phyloP scores from a whole-genome alignment of 2,797 vertebrate species.

The Darevskia mixta region DNA sequence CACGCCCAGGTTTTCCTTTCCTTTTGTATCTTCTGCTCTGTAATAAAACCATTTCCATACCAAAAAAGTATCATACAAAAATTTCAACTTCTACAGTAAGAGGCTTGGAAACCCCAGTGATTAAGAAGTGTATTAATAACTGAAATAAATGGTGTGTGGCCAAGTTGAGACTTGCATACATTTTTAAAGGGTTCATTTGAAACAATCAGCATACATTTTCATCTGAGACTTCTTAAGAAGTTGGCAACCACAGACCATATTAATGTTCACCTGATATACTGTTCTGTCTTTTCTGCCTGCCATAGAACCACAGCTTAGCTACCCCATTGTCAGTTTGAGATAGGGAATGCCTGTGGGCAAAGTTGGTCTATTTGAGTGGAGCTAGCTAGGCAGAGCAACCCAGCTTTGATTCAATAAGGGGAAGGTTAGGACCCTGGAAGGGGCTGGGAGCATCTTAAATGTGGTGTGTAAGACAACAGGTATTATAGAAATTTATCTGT shows the following conservation, averaged over 20 bases:
- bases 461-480: too few relatives aligned
- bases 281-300: not conserved
- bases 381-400: too few relatives aligned
- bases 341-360: too few relatives aligned
- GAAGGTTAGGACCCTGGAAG: too few relatives aligned
- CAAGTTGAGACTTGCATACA: not conserved
- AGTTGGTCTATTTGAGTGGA: too few relatives aligned
- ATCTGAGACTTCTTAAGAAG: not conserved
- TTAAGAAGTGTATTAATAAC: not conserved
- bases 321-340: too few relatives aligned
- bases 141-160: not conserved
- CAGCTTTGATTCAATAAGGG: too few relatives aligned
- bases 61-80: not conserved
- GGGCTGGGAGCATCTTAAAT: too few relatives aligned
- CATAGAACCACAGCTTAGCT: not conserved
- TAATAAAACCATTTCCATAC: constrained; percentile 40
- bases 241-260: not conserved
- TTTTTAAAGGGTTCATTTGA: not conserved
- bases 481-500: too few relatives aligned
- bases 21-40: constrained; percentile 86
- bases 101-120: too few relatives aligned
- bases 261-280: not conserved
- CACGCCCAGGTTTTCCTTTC: constrained; percentile 80
- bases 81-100: not conserved
- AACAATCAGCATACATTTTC: not conserved